Base-by-base conservation (phyloP, 2,888 invertebrate species). In the Lapara coniferarum region DNA sequence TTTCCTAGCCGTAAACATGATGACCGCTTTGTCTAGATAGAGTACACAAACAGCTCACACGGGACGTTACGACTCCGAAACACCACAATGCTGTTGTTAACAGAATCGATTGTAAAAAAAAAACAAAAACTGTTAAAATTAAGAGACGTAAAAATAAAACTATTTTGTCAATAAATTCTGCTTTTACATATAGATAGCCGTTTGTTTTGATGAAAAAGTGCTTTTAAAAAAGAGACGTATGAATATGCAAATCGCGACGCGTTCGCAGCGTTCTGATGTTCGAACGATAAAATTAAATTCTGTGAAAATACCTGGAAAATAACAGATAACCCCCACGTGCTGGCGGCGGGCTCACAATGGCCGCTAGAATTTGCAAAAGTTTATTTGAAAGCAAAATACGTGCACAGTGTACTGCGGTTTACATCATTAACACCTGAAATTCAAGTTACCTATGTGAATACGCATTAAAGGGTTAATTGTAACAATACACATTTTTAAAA, bases 191-290 rank as follows among this genome's bases (percentile, higher is more conserved):
- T 58, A 51, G 71, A 72, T 56, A 70, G 55, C 71, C 74, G 67
- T 78, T 74, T 74, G 74, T 80, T 76, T 69, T 71, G 74, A 73
- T 76, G 75, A 78, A 82, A 80, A 80, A 77, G 74, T 72, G 71
- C 74, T 82, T 63, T 80, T 83, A 75, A 74, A 77, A 80, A 74
- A 75, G 76, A 73, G 66, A 74, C 73, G 73, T 75, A 81, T 83
- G 81, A 84, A 84, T 85, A 84, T 84, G 84, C 78, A 84, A 83
- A 84, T 80, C 25, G 73, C 37, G 68, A 70, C 72, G 75, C 76
- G 80, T 77, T 76, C 74, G 37, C 74, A 63, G 71, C 70, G 72
- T 76, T 73, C 78, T 77, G 79, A 78, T 78, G 76, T 76, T 74
- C 75, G 75, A 77, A 78, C 77, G 77, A 77, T 81, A 77, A 82